Percentiles rank a stretch among this genome's conserved stretches.
These are phyloP conservation scores for Gambusia yucatana DNA, from an alignment of 2,797 vertebrate genomes.

Conservation along the genomic window DNA sequence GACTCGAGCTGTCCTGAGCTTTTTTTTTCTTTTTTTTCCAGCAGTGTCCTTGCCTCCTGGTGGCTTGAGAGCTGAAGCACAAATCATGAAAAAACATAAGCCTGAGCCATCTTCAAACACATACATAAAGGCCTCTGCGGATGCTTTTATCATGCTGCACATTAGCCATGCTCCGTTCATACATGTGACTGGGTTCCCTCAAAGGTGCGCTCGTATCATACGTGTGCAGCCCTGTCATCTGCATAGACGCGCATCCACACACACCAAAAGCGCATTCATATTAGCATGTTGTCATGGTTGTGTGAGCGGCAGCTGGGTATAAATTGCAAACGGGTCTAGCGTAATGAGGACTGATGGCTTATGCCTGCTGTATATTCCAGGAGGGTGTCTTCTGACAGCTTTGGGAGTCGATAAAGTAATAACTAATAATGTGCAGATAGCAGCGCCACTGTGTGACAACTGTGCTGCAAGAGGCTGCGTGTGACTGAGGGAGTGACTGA, in stretches of 20 bases:
- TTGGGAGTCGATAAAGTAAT: constrained; percentile 84
- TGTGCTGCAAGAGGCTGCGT: constrained; percentile 64
- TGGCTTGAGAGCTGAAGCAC: constrained; percentile 53
- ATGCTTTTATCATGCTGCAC: constrained; percentile 73
- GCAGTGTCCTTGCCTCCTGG: constrained; percentile 64
- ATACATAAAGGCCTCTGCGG: constrained; percentile 63
- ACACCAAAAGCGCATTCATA: constrained; percentile 55
- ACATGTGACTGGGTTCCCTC: constrained; percentile 69
- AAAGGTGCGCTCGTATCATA: constrained; percentile 78
- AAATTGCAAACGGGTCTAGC: constrained; percentile 73
- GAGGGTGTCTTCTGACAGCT: constrained; percentile 84
- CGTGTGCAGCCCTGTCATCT: constrained; percentile 76
- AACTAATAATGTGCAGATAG: constrained; percentile 86
- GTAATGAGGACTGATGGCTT: constrained; percentile 86
- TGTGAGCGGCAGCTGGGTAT: constrained; percentile 75
- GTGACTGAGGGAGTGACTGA: constrained; percentile 39
- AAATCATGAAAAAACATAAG: constrained; percentile 51
- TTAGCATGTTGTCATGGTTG: constrained; percentile 77
- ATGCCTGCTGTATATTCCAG: constrained; percentile 80
- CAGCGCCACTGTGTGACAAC: constrained; percentile 78
- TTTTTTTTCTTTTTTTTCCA: constrained; percentile 39
- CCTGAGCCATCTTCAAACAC: constrained; percentile 52
- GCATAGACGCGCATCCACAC: constrained; percentile 44
- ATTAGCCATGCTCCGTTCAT: constrained; percentile 69
- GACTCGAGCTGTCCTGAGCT: constrained; percentile 50